A percentile compares a stretch with the other conserved stretches of the same genome.
These are phyloP conservation scores for Melanotaenia nigrans DNA, from an alignment of 2,797 vertebrate species.

Conservation along the genomic window DNA sequence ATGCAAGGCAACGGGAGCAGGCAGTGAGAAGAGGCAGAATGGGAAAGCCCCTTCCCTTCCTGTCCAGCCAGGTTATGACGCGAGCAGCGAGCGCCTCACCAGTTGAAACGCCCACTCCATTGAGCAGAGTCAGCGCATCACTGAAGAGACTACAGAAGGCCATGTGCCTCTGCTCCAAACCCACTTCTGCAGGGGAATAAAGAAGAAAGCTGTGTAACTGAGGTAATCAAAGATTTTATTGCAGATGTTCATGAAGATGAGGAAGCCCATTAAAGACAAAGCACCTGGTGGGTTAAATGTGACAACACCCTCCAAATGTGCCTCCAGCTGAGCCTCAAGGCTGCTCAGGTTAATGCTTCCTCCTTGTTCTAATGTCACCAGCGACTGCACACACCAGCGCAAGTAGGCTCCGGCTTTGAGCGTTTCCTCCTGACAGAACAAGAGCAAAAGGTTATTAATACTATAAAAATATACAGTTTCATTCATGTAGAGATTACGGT, in stretches of 20 bases:
- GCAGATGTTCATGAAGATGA: neutral
- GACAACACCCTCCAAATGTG: slow-evolving; percentile 89
- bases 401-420: slow-evolving; percentile 88
- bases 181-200: slow-evolving; percentile 81
- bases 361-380: slow-evolving; percentile 91
- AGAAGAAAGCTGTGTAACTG: neutral
- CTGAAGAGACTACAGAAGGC: slow-evolving; percentile 92
- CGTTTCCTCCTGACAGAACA: slow-evolving; percentile 87
- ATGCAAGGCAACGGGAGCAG: slow-evolving; percentile 92
- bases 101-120: slow-evolving; percentile 87
- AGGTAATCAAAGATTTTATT: neutral
- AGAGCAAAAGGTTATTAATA: neutral
- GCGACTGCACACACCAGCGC: slow-evolving; percentile 89
- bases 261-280: neutral
- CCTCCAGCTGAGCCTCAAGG: slow-evolving; percentile 90
- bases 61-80: slow-evolving; percentile 88
- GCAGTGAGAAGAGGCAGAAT: slow-evolving; percentile 94
- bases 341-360: slow-evolving; percentile 86
- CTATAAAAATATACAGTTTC: neutral
- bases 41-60: slow-evolving; percentile 84
- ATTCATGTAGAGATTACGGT: neutral
- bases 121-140: slow-evolving; percentile 89
- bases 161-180: slow-evolving; percentile 90
- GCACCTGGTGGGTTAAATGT: slow-evolving; percentile 92
- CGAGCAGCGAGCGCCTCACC: slow-evolving; percentile 89